Conservation (phyloP, 1,140 invertebrate genomes). For the Zaprionus africanus region DNA sequence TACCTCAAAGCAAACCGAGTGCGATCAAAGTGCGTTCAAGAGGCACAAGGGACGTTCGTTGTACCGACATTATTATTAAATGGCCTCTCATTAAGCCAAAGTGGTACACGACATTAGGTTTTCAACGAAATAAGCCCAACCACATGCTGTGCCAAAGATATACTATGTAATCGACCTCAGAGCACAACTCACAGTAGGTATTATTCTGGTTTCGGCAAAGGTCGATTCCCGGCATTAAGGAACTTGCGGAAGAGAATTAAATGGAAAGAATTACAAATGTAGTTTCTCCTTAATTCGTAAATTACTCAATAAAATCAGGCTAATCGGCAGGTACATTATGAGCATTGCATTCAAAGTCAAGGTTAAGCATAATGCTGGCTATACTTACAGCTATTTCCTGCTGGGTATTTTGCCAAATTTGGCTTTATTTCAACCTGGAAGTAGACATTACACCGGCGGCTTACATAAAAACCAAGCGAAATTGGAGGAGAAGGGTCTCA, state of each 20-base stretch:
- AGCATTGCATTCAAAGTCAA: background rate
- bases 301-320: background rate
- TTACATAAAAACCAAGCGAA: slow-evolving; percentile 2
- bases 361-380: background rate
- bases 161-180: background rate
- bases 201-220: background rate
- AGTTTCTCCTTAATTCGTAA: background rate
- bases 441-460: background rate
- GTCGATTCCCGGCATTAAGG: background rate
- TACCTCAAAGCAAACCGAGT: slow-evolving; percentile 6
- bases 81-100: slow-evolving; percentile 3
- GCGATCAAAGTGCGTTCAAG: slow-evolving; percentile 7
- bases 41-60: slow-evolving; percentile 3
- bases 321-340: background rate
- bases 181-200: background rate
- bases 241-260: background rate
- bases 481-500: background rate
- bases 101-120: background rate
- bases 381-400: background rate
- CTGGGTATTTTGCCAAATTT: background rate
- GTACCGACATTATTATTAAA: slow-evolving; percentile 15
- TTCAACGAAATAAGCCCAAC: background rate
- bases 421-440: background rate
- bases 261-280: background rate
- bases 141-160: background rate